These are phyloP conservation scores for Margaritifera margaritifera DNA, from an alignment of 2,888 invertebrate genomes.

Conservation along the genomic window DNA sequence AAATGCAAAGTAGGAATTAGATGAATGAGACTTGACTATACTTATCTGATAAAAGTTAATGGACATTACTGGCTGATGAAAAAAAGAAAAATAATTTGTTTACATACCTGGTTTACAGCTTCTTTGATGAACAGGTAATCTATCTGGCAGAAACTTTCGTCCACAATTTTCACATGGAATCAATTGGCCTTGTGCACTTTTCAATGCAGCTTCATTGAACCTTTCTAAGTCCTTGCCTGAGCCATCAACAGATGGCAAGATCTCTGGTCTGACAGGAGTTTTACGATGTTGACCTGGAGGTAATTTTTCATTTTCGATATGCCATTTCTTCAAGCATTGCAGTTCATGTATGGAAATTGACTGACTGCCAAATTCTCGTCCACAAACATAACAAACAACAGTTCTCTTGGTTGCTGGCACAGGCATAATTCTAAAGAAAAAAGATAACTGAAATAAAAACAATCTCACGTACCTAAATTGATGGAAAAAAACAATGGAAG, in stretches of 20 bases:
- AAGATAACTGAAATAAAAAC: not conserved
- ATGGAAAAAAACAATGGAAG: too few relatives aligned
- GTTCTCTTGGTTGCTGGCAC: conserved; percentile 49
- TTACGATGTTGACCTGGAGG: conserved; percentile 76
- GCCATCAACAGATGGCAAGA: conserved; percentile 60
- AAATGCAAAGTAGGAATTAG: too few relatives aligned
- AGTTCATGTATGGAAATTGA: conserved; percentile 81
- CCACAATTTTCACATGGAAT: conserved; percentile 80
- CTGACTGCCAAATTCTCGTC: conserved; percentile 79
- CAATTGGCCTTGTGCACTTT: conserved; percentile 77
- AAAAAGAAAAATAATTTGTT: too few relatives aligned
- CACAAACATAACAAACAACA: conserved; percentile 79
- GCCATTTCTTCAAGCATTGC: conserved; percentile 80
- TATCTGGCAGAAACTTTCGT: conserved; percentile 80
- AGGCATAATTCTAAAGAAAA: conserved; percentile 29
- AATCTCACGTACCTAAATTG: not conserved
- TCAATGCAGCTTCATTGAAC: conserved; percentile 77
- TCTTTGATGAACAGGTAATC: conserved; percentile 78
- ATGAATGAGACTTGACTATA: too few relatives aligned
- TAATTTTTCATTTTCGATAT: conserved; percentile 77
- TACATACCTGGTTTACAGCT: conserved; percentile 51
- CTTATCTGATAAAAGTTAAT: too few relatives aligned
- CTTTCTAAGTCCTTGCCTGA: conserved; percentile 43
- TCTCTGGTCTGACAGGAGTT: conserved; percentile 77
- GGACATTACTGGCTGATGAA: too few relatives aligned